phyloP scores from a whole-genome alignment of 2,797 vertebrate genomes.

The Crocidura indochinensis region DNA sequence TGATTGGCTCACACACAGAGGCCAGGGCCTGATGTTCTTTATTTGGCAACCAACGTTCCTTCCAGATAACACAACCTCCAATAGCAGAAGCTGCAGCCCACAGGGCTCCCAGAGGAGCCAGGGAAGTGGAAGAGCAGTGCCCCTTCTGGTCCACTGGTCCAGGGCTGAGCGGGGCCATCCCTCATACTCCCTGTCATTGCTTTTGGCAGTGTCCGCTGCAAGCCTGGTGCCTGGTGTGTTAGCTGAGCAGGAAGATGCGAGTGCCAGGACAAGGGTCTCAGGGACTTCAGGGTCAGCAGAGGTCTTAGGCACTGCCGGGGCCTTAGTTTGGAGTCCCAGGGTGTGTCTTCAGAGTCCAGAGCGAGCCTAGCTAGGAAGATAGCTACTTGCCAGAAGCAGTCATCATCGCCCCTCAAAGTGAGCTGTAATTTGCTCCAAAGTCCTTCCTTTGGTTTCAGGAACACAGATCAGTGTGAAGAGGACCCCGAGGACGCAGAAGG shows the following conservation, averaged over 20 bases:
- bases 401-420: conserved; percentile 88
- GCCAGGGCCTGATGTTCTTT: conserved; percentile 62
- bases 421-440: conserved; percentile 95
- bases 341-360: not conserved
- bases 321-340: not conserved
- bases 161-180: no score
- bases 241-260: not conserved
- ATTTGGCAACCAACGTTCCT: conserved; percentile 70
- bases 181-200: no score
- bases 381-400: not conserved
- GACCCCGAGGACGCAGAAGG: conserved; percentile 91
- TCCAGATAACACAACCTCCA: not conserved
- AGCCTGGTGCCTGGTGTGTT: fast-evolving
- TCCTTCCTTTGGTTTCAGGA: conserved; percentile 96
- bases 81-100: not conserved
- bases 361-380: not conserved
- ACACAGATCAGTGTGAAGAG: conserved; percentile 93
- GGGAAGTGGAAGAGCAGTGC: not conserved
- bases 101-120: not conserved
- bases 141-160: not conserved
- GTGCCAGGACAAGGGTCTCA: no score
- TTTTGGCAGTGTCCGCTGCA: not conserved
- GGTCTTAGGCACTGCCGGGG: not conserved
- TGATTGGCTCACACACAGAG: conserved; percentile 9
- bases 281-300: not conserved